These are phyloP conservation scores for Trogon melanurus DNA, from an alignment of 2,113 vertebrate species.

Conservation along the genomic window DNA sequence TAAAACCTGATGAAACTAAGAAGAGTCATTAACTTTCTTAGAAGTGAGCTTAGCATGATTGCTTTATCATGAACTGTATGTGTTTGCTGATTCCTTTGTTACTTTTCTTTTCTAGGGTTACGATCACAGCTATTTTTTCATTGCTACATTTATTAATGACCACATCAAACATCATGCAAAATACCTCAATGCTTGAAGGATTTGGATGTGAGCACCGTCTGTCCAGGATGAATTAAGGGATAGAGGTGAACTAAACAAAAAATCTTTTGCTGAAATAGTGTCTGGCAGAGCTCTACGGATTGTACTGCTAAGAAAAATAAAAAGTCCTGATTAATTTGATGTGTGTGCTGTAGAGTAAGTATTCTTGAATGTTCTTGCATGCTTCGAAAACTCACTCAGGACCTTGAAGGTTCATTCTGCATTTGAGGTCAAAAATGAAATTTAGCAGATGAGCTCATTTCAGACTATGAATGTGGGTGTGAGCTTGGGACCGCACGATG, in stretches of 20 bases:
- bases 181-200: constrained; percentile 86
- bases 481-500: rapidly evolving
- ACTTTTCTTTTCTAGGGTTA: constrained; percentile 83
- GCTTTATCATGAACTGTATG: not conserved
- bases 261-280: not conserved
- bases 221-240: not conserved
- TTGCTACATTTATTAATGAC: constrained; percentile 90
- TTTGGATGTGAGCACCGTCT: not conserved
- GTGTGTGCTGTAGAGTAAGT: constrained; percentile 38
- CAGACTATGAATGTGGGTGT: rapidly evolving
- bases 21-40: not conserved
- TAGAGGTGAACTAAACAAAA: not conserved
- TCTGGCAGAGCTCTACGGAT: not conserved
- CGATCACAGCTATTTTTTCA: constrained; percentile 97
- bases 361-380: not conserved
- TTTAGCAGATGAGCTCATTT: not conserved
- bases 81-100: not conserved
- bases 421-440: not conserved
- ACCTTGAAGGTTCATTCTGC: not conserved
- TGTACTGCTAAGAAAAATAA: constrained; percentile 37
- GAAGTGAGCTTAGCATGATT: not conserved
- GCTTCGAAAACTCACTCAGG: not conserved
- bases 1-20: not conserved
- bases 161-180: constrained; percentile 97
- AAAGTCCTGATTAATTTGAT: not conserved